Evolutionary conservation across 1,140 invertebrate species (phyloP).

Genomic region (Drosophila neocordata): DNA sequence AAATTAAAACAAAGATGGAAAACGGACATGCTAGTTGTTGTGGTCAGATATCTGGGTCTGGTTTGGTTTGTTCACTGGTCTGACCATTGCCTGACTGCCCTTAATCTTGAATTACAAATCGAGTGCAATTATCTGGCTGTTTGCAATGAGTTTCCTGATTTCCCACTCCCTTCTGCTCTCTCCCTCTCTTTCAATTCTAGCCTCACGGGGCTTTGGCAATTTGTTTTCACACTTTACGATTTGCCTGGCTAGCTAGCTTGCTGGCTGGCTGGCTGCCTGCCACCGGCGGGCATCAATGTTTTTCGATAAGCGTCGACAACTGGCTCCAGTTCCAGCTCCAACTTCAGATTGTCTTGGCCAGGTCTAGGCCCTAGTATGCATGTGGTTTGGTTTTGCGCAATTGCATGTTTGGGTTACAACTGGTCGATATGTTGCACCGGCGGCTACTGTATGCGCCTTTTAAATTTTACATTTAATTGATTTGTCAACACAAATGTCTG

Average conservation of each 20-base stretch:
- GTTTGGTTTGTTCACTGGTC: not conserved
- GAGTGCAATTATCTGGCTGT: conserved; percentile 75
- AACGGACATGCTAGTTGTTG: conserved; percentile 41
- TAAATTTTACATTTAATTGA: conserved; percentile 78
- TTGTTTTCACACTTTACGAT: conserved; percentile 81
- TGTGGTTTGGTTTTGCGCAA: conserved; percentile 6
- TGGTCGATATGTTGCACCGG: conserved; percentile 11
- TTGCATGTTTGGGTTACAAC: not conserved
- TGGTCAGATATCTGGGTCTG: not conserved
- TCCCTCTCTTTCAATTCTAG: not conserved
- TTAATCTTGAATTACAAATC: conserved; percentile 82
- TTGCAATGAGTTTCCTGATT: conserved; percentile 63
- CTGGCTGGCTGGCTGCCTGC: conserved; percentile 2
- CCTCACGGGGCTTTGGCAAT: conserved; percentile 48
- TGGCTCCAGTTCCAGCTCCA: conserved; percentile 18
- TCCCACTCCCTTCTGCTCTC: too few species aligned
- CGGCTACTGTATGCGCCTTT: conserved; percentile 68
- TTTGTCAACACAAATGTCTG: conserved; percentile 76
- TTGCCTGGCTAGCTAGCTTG: conserved; percentile 45
- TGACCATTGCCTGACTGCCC: conserved; percentile 38
- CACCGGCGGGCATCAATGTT: conserved; percentile 54
- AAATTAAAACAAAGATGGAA: conserved; percentile 69
- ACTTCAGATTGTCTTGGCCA: conserved; percentile 8
- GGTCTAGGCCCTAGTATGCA: conserved; percentile 29
- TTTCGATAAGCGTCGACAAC: conserved; percentile 67